A percentile compares a stretch with the other conserved stretches of the same genome.
Conservation (phyloP, 2,888 invertebrate genomes). For the Ramazzottius varieornatus region DNA sequence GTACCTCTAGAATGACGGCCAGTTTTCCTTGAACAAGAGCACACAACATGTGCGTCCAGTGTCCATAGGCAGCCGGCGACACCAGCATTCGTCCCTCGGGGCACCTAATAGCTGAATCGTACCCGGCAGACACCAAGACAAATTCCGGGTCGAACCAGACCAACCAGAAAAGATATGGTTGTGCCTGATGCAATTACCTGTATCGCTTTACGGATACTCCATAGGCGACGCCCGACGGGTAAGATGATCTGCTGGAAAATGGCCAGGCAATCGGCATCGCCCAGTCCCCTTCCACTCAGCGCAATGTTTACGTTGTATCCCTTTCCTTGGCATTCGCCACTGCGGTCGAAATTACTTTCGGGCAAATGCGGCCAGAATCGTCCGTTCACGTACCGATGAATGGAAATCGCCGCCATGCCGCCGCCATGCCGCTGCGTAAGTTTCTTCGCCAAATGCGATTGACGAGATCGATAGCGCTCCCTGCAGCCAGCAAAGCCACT, state of each 20-base stretch:
- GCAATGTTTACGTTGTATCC: conserved; percentile 26
- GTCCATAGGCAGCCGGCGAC: conserved; percentile 22
- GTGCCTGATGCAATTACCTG: not conserved
- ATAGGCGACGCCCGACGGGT: conserved; percentile 11
- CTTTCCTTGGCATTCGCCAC: conserved; percentile 20
- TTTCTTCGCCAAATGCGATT: too few species aligned
- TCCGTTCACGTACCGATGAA: conserved; percentile 26
- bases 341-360: conserved; percentile 22
- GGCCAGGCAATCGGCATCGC: conserved; percentile 24
- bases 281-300: conserved; percentile 22
- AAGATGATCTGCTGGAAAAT: conserved; percentile 18
- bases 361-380: conserved; percentile 24
- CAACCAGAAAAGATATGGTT: not conserved
- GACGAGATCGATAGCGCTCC: not conserved
- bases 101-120: conserved; percentile 22
- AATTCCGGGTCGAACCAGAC: conserved; percentile 21
- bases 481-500: not conserved
- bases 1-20: conserved; percentile 23
- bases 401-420: too few species aligned
- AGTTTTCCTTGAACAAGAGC: conserved; percentile 22
- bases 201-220: not conserved
- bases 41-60: conserved; percentile 22
- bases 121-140: conserved; percentile 20
- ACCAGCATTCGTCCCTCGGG: conserved; percentile 23
- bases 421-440: too few species aligned